These are phyloP conservation scores for Hypolimnas misippus DNA, from an alignment of 2,888 invertebrate genomes.

Conservation along the genomic window DNA sequence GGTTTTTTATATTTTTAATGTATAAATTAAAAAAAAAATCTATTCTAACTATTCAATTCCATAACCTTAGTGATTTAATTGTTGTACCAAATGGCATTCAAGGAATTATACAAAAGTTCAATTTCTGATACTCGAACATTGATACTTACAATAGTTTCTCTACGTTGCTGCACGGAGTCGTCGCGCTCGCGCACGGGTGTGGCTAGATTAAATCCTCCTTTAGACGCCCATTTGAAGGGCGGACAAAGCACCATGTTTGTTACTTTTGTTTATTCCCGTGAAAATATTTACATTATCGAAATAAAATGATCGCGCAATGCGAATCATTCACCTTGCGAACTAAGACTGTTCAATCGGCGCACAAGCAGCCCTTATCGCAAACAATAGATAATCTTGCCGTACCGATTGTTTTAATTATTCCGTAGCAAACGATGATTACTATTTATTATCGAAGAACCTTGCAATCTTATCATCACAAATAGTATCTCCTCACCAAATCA, in stretches of 20 bases:
- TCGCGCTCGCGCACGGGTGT: constrained; percentile 48
- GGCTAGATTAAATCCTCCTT: constrained; percentile 68
- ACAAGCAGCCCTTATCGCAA: constrained; percentile 70
- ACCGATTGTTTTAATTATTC: constrained; percentile 82
- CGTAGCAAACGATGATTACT: constrained; percentile 71
- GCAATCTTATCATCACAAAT: constrained; percentile 76
- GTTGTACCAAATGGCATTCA: not conserved
- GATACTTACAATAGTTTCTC: constrained; percentile 71
- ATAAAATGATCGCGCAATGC: constrained; percentile 49
- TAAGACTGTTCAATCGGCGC: constrained; percentile 64
- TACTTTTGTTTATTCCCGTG: constrained; percentile 18
- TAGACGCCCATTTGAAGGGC: constrained; percentile 71
- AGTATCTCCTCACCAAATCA: constrained; percentile 69
- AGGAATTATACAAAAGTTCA: constrained; percentile 1
- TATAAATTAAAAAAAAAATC: too few relatives aligned
- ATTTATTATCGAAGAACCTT: constrained; percentile 74
- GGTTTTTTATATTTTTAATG: too few relatives aligned
- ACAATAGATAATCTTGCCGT: constrained; percentile 73
- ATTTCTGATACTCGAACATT: not conserved
- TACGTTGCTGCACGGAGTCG: constrained; percentile 46
- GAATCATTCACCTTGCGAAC: constrained; percentile 73
- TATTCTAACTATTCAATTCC: not conserved
- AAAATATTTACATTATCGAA: constrained; percentile 23
- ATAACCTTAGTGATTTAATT: not conserved
- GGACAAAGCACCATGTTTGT: constrained; percentile 74